Evolutionary conservation across 2,888 invertebrate genomes (phyloP).

Genomic region (Scaeva pyrastri): DNA sequence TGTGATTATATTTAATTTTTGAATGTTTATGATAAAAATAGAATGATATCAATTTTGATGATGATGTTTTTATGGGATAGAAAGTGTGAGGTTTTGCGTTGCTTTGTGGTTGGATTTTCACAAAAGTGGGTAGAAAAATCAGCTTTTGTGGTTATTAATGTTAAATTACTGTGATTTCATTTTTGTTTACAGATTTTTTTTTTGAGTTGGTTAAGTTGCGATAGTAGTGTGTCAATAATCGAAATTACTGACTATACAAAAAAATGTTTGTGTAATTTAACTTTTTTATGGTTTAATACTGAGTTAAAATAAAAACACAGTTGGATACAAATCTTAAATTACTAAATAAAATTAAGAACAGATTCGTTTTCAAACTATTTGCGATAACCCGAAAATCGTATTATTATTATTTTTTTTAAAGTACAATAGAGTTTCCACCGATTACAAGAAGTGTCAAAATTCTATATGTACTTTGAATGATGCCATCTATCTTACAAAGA

Average conservation of each 20-base stretch:
- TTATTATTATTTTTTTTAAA: too few relatives aligned
- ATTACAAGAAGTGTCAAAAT: too few relatives aligned
- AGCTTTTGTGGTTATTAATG: slow-evolving; percentile 40
- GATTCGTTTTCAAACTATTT: too few relatives aligned
- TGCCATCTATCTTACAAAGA: too few relatives aligned
- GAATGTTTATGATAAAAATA: not conserved
- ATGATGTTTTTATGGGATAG: slow-evolving; percentile 14
- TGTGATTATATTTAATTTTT: slow-evolving; percentile 60
- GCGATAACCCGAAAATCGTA: too few relatives aligned
- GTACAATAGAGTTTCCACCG: too few relatives aligned
- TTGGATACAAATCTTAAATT: too few relatives aligned
- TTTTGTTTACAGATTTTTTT: not conserved
- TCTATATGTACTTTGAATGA: too few relatives aligned
- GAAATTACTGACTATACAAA: slow-evolving; percentile 3
- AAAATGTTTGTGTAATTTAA: not conserved
- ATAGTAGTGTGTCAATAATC: not conserved
- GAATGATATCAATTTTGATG: not conserved
- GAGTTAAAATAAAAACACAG: too few relatives aligned
- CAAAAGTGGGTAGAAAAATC: slow-evolving; percentile 24
- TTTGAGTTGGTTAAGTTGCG: not conserved
- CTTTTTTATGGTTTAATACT: too few relatives aligned
- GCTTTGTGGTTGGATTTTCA: slow-evolving; percentile 50
- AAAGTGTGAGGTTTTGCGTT: slow-evolving; percentile 6
- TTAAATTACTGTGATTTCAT: slow-evolving; percentile 27
- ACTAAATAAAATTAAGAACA: too few relatives aligned